Evolutionary conservation across 1,140 invertebrate species (phyloP).

Genomic region (Steinernema feltiae): DNA sequence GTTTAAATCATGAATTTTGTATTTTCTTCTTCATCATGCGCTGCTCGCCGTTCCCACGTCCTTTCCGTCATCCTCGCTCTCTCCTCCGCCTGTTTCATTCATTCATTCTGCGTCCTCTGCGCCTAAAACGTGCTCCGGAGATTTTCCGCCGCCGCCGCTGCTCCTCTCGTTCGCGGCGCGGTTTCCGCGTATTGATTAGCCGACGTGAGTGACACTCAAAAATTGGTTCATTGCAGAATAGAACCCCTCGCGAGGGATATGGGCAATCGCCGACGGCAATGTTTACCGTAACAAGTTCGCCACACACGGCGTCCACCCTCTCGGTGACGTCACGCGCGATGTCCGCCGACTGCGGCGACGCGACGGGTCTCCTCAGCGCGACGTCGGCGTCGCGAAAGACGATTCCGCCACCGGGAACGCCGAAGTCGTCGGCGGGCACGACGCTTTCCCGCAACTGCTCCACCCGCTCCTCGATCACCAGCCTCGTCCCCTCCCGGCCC

Average conservation of each 20-base stretch:
- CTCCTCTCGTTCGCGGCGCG: not conserved
- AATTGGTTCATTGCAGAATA: constrained; percentile 14
- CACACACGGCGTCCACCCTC: constrained; percentile 2
- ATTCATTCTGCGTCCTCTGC: too few relatives aligned
- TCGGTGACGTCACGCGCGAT: constrained; percentile 14
- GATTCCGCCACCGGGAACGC: constrained; percentile 2
- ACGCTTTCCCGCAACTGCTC: constrained; percentile 3
- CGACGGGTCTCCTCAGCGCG: not conserved
- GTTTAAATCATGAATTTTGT: too few relatives aligned
- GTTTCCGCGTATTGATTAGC: not conserved
- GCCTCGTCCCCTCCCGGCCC: not conserved
- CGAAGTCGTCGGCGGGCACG: not conserved
- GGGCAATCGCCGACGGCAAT: constrained; percentile 12
- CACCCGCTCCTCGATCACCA: not conserved
- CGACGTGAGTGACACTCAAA: constrained; percentile 11
- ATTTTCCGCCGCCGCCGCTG: too few relatives aligned
- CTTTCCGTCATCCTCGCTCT: too few relatives aligned
- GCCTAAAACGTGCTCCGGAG: too few relatives aligned
- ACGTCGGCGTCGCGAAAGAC: not conserved
- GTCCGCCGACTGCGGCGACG: constrained; percentile 12
- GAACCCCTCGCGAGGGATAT: not conserved
- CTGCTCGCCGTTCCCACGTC: too few relatives aligned
- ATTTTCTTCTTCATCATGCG: too few relatives aligned
- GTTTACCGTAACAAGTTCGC: constrained; percentile 15
- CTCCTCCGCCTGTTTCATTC: too few relatives aligned